These are phyloP conservation scores for Girardinus metallicus DNA, from an alignment of 2,797 vertebrate genomes.

Conservation along the genomic window DNA sequence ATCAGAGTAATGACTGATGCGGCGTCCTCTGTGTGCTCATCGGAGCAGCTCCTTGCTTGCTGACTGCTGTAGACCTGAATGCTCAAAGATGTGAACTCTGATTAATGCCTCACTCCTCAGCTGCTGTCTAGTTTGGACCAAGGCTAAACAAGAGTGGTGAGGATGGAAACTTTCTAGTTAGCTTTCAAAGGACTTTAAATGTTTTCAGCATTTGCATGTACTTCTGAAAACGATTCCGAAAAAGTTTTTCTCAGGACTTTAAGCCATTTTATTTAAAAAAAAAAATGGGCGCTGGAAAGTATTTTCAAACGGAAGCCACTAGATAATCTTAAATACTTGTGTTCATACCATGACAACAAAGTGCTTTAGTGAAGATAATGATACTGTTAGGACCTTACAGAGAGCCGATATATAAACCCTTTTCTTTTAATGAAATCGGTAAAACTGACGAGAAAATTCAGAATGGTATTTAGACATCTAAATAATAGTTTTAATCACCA, in stretches of 20 bases:
- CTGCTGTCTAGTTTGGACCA: not conserved
- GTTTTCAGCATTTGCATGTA: not conserved
- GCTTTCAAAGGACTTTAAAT: not conserved
- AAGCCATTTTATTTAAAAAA: not conserved
- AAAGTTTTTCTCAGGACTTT: not conserved
- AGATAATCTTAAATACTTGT: not conserved
- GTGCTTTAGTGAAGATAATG: not conserved
- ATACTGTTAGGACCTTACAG: not conserved
- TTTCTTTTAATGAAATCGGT: not conserved
- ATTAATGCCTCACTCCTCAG: constrained; percentile 27
- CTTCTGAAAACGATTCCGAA: too few species aligned
- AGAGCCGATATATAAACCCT: not conserved
- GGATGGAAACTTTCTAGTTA: not conserved
- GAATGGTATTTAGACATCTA: not conserved
- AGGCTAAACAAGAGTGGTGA: constrained; percentile 7
- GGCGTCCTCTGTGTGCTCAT: constrained; percentile 64
- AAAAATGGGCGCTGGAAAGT: not conserved
- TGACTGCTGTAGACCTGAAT: constrained; percentile 34
- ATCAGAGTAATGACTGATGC: constrained; percentile 71
- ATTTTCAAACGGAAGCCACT: not conserved
- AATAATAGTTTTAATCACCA: not conserved
- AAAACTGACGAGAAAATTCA: not conserved
- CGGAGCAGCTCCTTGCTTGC: constrained; percentile 45
- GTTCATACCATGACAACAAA: not conserved
- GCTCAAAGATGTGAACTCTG: constrained; percentile 17